These are phyloP conservation scores for Anableps anableps DNA, from an alignment of 2,797 vertebrate species.

Conservation along the genomic window DNA sequence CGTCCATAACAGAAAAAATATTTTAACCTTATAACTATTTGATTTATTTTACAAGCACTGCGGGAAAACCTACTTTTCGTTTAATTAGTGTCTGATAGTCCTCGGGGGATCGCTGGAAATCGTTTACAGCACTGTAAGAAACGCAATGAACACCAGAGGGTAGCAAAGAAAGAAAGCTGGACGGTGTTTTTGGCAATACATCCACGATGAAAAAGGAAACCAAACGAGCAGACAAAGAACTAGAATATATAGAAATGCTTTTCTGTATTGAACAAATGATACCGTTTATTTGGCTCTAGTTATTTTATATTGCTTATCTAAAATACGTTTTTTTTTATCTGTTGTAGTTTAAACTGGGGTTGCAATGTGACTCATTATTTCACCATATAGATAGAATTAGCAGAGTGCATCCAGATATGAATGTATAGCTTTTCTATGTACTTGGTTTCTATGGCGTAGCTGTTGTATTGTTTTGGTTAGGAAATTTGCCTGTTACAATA, in stretches of 20 bases:
- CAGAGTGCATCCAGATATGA: not conserved
- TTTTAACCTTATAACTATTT: not conserved
- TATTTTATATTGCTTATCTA: not conserved
- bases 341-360: not conserved
- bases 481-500: conserved; percentile 23
- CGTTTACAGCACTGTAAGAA: not conserved
- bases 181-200: fast-evolving
- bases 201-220: conserved; percentile 44
- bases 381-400: not conserved
- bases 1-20: not conserved
- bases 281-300: fast-evolving
- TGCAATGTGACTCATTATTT: not conserved
- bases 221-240: conserved; percentile 22
- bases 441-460: not conserved
- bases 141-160: conserved; percentile 14
- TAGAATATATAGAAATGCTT: conserved; percentile 36
- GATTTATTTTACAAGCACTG: not conserved
- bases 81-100: not conserved
- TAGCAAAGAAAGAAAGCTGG: not conserved
- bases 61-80: not conserved
- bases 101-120: too few species aligned
- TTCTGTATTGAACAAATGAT: not conserved
- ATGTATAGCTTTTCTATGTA: conserved; percentile 9
- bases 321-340: not conserved
- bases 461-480: conserved; percentile 72